These are phyloP conservation scores for Arrhopalites spinosus DNA, from an alignment of 2,888 invertebrate species.

Conservation along the genomic window DNA sequence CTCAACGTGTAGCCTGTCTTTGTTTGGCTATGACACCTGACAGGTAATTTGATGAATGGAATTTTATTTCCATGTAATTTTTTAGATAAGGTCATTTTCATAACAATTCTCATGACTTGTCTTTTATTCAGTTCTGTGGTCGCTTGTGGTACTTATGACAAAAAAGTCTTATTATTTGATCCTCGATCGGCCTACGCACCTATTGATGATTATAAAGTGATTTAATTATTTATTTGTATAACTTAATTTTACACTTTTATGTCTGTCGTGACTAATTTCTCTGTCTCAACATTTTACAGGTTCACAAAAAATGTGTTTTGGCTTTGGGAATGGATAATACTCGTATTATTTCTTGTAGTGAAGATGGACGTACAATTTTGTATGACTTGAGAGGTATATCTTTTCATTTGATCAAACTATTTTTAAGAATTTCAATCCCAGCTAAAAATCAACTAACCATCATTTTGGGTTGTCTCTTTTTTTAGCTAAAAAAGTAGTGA, in stretches of 20 bases:
- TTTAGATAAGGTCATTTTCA: no score
- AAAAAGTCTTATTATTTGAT: slow-evolving; percentile 48
- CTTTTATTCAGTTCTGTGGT: slow-evolving; percentile 38
- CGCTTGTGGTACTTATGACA: slow-evolving; percentile 49
- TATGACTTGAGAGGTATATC: slow-evolving; percentile 46
- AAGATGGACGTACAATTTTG: slow-evolving; percentile 45
- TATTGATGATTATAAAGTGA: slow-evolving; percentile 29
- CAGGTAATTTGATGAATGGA: no score
- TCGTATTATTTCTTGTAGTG: slow-evolving; percentile 51
- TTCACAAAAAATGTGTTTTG: slow-evolving; percentile 49
- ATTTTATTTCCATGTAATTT: no score
- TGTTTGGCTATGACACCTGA: slow-evolving; percentile 43
- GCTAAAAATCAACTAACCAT: no score
- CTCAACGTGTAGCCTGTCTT: slow-evolving; percentile 40
- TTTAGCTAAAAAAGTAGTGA: slow-evolving; percentile 28
- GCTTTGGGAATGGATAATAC: slow-evolving; percentile 50
- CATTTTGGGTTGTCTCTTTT: no score
- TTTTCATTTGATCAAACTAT: no score
- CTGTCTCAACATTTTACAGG: no score
- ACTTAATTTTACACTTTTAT: not conserved
- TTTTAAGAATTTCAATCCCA: no score
- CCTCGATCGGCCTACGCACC: slow-evolving; percentile 38
- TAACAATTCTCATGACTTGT: no score
- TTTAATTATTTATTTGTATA: not conserved
- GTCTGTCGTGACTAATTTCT: no score